Evolutionary conservation across 2,888 invertebrate species (phyloP).

Genomic region (Melinopterus prodromus): DNA sequence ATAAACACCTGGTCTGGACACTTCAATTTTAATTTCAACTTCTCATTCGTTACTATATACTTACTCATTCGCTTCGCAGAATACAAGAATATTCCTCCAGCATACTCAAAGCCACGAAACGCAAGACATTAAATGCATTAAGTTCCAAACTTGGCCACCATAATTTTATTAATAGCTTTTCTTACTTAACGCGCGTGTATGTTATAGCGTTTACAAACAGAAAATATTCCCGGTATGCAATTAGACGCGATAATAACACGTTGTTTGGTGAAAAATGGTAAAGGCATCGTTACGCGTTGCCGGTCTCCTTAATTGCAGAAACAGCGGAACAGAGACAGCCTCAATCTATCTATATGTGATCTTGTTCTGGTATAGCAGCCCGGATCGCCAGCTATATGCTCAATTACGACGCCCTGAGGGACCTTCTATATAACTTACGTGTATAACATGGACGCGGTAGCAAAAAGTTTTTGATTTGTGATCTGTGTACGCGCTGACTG

Average conservation of each 20-base stretch:
- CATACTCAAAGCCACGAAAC: background rate
- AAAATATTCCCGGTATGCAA: conserved; percentile 25
- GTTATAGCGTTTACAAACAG: conserved; percentile 22
- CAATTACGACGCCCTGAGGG: conserved; percentile 24
- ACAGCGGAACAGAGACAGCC: background rate
- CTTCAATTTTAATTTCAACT: too few species aligned
- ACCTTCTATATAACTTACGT: conserved; percentile 20
- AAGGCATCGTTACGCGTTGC: conserved; percentile 14
- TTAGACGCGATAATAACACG: conserved; percentile 27
- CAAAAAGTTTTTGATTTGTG: conserved; percentile 37
- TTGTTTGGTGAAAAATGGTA: conserved; percentile 21
- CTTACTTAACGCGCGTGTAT: conserved; percentile 5
- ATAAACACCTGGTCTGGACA: too few species aligned
- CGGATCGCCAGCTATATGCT: conserved; percentile 6
- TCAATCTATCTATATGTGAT: background rate
- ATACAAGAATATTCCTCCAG: too few species aligned
- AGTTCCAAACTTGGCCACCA: background rate
- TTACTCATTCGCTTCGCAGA: too few species aligned
- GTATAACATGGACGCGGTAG: conserved; percentile 27
- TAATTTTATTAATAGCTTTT: background rate
- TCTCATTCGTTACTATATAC: too few species aligned
- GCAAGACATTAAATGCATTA: background rate
- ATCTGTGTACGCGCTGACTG: conserved; percentile 20
- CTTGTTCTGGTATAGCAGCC: background rate
- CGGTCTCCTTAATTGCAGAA: conserved; percentile 1